Evolutionary conservation across 2,113 vertebrate genomes (phyloP).

Genomic region (Bos indicus): DNA sequence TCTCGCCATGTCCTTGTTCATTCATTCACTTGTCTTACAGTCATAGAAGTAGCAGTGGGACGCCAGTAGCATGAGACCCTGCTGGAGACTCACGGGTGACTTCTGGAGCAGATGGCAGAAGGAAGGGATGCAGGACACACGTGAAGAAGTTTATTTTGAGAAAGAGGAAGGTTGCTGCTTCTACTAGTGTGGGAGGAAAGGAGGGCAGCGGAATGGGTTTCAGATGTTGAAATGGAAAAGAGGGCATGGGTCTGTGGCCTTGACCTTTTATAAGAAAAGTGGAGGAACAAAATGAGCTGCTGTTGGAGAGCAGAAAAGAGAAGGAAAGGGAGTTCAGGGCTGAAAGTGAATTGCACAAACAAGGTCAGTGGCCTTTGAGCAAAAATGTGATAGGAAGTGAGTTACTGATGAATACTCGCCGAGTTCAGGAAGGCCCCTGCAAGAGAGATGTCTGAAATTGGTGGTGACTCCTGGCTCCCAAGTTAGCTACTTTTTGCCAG

Average conservation of each 20-base stretch:
- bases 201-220: not conserved
- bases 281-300: not conserved
- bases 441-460: not conserved
- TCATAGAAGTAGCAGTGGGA: too few species aligned
- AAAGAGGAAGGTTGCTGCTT: not conserved
- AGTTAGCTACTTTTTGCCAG: not conserved
- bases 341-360: not conserved
- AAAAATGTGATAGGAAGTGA: not conserved
- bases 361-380: not conserved
- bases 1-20: not conserved
- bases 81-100: not conserved
- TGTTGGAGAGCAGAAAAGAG: not conserved
- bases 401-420: not conserved
- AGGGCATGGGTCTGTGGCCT: not conserved
- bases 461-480: not conserved
- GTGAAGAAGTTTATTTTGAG: not conserved
- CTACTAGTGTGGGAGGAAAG: too few species aligned
- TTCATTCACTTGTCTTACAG: not conserved
- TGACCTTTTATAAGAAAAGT: not conserved
- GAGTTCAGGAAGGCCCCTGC: fast-evolving
- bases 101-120: not conserved
- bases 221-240: not conserved
- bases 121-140: not conserved
- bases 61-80: fast-evolving
- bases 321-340: not conserved